Conservation (phyloP, 2,888 invertebrate genomes). For the Athalia cordata region DNA sequence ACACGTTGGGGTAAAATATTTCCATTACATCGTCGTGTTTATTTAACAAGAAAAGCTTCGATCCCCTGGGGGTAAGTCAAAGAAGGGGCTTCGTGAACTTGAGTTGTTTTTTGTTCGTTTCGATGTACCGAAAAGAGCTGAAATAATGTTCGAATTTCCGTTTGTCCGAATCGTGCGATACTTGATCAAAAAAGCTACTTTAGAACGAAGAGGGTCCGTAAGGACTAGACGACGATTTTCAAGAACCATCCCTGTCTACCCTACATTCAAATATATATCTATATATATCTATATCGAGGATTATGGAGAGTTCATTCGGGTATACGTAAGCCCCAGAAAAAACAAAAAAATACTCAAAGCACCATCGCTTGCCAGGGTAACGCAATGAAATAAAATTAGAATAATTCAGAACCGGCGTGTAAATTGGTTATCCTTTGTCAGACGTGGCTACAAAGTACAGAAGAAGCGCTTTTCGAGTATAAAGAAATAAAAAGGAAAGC, state of each 20-base stretch:
- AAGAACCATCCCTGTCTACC: too few relatives aligned
- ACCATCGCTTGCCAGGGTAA: slow-evolving; percentile 1
- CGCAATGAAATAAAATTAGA: slow-evolving; percentile 54
- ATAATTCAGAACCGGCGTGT: slow-evolving; percentile 51
- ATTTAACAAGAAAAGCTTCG: slow-evolving; percentile 31
- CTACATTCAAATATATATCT: too few relatives aligned
- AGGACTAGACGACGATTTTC: background rate
- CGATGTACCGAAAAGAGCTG: slow-evolving; percentile 1
- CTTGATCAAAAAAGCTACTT: slow-evolving; percentile 27
- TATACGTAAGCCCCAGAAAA: slow-evolving; percentile 49
- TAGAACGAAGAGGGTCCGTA: background rate
- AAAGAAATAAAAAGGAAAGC: too few relatives aligned
- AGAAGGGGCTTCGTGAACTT: slow-evolving; percentile 3
- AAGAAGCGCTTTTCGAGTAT: too few relatives aligned
- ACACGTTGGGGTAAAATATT: slow-evolving; percentile 23
- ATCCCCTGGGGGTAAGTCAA: slow-evolving; percentile 17
- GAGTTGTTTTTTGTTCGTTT: background rate
- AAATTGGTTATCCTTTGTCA: slow-evolving; percentile 57
- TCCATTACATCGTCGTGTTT: slow-evolving; percentile 37
- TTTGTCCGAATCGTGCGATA: slow-evolving; percentile 16
- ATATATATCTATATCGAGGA: slow-evolving; percentile 13
- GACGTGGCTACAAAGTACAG: slow-evolving; percentile 32
- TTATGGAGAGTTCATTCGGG: slow-evolving; percentile 12
- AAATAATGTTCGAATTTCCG: background rate
- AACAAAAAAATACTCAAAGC: slow-evolving; percentile 51